phyloP scores from a whole-genome alignment of 2,797 vertebrate species.

The Enteromius thamalakanensis region DNA sequence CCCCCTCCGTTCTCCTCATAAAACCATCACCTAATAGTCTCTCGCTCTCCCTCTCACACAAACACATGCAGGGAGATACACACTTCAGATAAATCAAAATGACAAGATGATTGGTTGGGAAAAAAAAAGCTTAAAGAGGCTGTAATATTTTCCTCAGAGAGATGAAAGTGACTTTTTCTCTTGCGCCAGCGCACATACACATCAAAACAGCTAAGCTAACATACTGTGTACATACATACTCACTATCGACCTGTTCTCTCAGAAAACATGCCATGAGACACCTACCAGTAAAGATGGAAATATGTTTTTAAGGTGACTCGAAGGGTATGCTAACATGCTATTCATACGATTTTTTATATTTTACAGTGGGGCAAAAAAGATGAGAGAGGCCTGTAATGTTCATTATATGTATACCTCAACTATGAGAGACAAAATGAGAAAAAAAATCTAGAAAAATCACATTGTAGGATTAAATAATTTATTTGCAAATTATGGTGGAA shows the following conservation, averaged over 20 bases:
- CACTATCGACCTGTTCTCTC: neutral
- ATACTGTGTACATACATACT: neutral
- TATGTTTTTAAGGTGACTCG: neutral
- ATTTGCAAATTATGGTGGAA: too few species aligned
- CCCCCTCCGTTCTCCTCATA: conserved; percentile 32
- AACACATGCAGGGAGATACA: conserved; percentile 38
- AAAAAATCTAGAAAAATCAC: too few species aligned
- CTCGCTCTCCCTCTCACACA: conserved; percentile 12
- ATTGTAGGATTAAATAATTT: too few species aligned
- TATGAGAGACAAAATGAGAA: too few species aligned
- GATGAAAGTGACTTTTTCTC: conserved; percentile 39
- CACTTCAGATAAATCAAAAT: conserved; percentile 51
- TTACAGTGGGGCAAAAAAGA: too few species aligned
- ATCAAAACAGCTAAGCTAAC: conserved; percentile 17
- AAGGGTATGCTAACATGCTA: conserved; percentile 20
- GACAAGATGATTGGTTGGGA: conserved; percentile 48
- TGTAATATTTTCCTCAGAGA: conserved; percentile 42
- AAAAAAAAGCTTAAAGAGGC: conserved; percentile 23
- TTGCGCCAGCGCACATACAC: neutral
- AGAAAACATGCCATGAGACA: neutral
- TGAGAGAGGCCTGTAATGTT: too few species aligned
- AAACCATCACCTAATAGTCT: conserved; percentile 38
- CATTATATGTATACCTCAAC: too few species aligned
- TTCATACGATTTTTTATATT: neutral
- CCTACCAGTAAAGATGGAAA: neutral